Percentiles rank a stretch among this genome's conserved stretches.
These are phyloP conservation scores for Coleophora flavipennella DNA, from an alignment of 2,888 invertebrate genomes.

Conservation along the genomic window DNA sequence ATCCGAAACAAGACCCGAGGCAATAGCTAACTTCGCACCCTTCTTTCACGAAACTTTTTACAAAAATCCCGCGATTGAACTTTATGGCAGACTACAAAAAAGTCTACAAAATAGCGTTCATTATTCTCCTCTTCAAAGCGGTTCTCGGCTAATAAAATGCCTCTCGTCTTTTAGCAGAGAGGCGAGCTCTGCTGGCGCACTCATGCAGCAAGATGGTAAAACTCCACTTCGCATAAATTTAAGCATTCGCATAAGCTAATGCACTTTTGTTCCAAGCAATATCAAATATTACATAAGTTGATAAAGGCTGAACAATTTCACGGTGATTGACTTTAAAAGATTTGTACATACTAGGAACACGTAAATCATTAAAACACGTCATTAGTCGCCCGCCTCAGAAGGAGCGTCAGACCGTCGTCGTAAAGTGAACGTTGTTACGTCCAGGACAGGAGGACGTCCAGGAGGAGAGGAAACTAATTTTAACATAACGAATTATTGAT, in stretches of 20 bases:
- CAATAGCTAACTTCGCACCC: slow-evolving; percentile 21
- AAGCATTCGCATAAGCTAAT: too few species aligned
- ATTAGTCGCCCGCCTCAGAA: too few species aligned
- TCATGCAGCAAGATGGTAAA: not conserved
- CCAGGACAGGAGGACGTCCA: too few species aligned
- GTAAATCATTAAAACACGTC: too few species aligned
- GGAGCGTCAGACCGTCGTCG: too few species aligned
- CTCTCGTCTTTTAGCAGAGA: not conserved
- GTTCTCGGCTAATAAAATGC: not conserved
- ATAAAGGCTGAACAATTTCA: too few species aligned
- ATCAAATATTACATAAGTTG: too few species aligned
- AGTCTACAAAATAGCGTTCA: not conserved
- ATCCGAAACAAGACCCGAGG: slow-evolving; percentile 17
- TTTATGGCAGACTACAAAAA: too few species aligned
- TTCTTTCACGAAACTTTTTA: slow-evolving; percentile 19
- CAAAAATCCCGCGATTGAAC: not conserved
- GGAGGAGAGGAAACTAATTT: not conserved
- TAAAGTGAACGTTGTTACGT: too few species aligned
- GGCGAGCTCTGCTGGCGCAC: not conserved
- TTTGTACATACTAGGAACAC: too few species aligned
- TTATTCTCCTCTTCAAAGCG: not conserved
- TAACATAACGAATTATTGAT: not conserved
- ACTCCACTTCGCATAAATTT: not conserved
- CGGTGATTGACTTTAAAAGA: too few species aligned
- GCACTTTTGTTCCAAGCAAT: too few species aligned